Evolutionary conservation across 2,888 invertebrate species (phyloP).

Genomic region (Argyra leucocephala): DNA sequence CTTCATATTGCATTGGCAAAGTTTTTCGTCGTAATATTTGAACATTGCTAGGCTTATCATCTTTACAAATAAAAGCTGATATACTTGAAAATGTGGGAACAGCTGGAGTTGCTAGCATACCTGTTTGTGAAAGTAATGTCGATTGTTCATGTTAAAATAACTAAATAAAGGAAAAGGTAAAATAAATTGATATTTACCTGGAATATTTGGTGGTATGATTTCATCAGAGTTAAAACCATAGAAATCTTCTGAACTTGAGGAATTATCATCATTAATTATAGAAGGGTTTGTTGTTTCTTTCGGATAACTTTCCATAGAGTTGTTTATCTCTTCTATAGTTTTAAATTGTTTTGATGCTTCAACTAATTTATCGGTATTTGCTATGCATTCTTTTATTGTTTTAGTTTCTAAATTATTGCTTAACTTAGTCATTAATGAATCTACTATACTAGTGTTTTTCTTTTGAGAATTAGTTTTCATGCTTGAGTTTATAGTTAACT

Average conservation of each 20-base stretch:
- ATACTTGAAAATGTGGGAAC: conserved; percentile 30
- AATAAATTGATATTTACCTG: background rate
- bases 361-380: background rate
- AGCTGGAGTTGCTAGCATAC: conserved; percentile 40
- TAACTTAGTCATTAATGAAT: background rate
- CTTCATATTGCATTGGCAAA: conserved; percentile 27
- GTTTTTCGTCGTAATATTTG: background rate
- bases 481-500: background rate
- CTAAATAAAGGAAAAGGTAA: background rate
- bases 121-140: conserved; percentile 17
- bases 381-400: no score
- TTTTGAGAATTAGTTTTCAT: background rate
- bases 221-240: background rate
- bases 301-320: background rate
- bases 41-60: conserved; percentile 38
- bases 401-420: background rate
- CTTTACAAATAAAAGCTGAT: conserved; percentile 45
- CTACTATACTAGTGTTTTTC: background rate
- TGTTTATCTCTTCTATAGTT: background rate
- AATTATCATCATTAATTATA: background rate
- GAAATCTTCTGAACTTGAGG: background rate
- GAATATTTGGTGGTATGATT: background rate
- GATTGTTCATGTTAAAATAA: no score
- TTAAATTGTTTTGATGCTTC: background rate
- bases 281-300: background rate